A percentile compares a stretch with the other conserved stretches of the same genome.
phyloP scores from a whole-genome alignment of 2,113 vertebrate genomes.

The Dermatemys mawii region DNA sequence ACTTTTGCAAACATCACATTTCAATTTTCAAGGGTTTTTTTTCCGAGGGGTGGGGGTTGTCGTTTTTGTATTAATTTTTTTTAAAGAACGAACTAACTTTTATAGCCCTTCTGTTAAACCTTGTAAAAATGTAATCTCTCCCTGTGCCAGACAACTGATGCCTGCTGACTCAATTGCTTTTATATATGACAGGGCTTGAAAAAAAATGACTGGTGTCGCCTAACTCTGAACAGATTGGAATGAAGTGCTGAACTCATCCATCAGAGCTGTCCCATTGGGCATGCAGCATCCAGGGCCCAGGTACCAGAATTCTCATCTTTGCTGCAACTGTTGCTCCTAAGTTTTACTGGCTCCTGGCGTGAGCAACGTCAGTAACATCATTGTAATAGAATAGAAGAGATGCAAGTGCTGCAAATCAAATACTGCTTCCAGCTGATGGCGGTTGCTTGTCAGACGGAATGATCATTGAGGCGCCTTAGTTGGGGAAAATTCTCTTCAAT shows the following conservation, averaged over 20 bases:
- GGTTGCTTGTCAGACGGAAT: neutral
- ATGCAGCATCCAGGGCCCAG: conserved; percentile 3
- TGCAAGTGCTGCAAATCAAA: neutral
- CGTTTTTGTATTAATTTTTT: conserved; percentile 51
- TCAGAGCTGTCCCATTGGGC: conserved; percentile 61
- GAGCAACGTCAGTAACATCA: rapidly evolving
- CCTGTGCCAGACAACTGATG: conserved; percentile 75
- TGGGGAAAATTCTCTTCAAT: neutral
- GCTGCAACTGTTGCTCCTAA: neutral
- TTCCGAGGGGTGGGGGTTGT: neutral
- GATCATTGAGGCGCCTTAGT: neutral
- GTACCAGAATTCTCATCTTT: neutral
- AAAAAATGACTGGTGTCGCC: conserved; percentile 72
- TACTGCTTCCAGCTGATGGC: rapidly evolving
- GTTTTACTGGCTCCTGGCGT: neutral
- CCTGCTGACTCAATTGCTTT: conserved; percentile 81
- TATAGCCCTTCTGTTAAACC: conserved; percentile 77
- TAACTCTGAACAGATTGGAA: conserved; percentile 74
- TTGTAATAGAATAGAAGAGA: neutral
- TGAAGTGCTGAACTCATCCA: conserved; percentile 70
- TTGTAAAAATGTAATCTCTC: conserved; percentile 71
- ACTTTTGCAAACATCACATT: conserved; percentile 30
- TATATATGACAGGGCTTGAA: conserved; percentile 77
- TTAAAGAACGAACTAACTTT: conserved; percentile 72
- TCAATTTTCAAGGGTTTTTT: conserved; percentile 64